phyloP scores from a whole-genome alignment of 2,888 invertebrate genomes.

The Tryphoninae sp. region DNA sequence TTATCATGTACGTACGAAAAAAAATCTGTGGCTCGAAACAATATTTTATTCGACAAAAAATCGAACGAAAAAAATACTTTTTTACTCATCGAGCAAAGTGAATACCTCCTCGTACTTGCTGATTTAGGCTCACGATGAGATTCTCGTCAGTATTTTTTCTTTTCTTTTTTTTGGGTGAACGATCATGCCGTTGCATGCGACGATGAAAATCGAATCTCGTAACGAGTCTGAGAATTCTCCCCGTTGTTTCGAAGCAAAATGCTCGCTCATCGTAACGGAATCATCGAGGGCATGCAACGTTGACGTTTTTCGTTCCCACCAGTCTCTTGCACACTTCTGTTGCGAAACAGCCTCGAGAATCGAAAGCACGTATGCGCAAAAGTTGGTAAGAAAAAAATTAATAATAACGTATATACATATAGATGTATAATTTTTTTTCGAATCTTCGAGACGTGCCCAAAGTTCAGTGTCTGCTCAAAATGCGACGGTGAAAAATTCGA shows the following conservation, averaged over 20 bases:
- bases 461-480: background rate
- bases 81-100: background rate
- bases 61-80: background rate
- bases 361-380: background rate
- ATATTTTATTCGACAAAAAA: background rate
- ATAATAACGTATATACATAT: background rate
- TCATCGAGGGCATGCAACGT: conserved; percentile 55
- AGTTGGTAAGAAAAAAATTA: background rate
- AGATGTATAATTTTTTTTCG: background rate
- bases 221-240: conserved; percentile 27
- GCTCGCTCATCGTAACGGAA: conserved; percentile 53
- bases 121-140: background rate
- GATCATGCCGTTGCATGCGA: conserved; percentile 19
- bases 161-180: conserved; percentile 47
- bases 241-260: conserved; percentile 10
- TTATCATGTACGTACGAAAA: no score
- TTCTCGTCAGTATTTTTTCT: background rate
- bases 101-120: background rate
- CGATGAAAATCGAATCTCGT: conserved; percentile 36
- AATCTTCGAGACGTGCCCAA: conserved; percentile 18
- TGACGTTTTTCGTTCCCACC: conserved; percentile 31
- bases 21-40: background rate
- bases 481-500: conserved; percentile 11
- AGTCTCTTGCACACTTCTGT: background rate
- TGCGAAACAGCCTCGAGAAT: background rate